phyloP scores from a whole-genome alignment of 1,140 invertebrate species.

The Drosophila azteca region DNA sequence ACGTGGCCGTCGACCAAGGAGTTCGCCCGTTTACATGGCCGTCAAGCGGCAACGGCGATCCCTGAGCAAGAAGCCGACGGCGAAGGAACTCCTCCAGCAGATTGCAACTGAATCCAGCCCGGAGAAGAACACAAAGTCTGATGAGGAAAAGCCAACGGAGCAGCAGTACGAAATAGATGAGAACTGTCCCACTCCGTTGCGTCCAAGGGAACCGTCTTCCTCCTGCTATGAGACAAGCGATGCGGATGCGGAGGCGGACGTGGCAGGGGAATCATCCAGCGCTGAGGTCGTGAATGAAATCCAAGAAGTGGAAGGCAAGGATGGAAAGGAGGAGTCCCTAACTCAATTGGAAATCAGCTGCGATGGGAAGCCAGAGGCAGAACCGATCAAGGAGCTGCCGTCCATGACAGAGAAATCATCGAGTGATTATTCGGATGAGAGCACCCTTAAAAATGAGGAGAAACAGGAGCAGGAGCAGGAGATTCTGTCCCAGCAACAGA shows the following conservation, averaged over 20 bases:
- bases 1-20: constrained; percentile 22
- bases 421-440: no score
- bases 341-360: neutral
- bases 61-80: neutral
- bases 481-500: no score
- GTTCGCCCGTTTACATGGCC: constrained; percentile 16
- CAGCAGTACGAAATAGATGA: neutral
- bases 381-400: no score
- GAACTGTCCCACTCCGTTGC: no score
- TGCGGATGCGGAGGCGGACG: neutral
- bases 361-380: neutral
- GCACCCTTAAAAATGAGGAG: no score
- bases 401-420: no score
- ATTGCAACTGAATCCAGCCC: neutral
- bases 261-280: neutral
- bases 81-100: neutral
- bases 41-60: constrained; percentile 29
- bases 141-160: neutral
- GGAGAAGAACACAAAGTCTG: constrained; percentile 15
- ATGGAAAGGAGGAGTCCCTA: neutral
- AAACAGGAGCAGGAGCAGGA: no score
- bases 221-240: constrained; percentile 19
- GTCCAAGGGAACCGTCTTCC: neutral
- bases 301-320: neutral
- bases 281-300: neutral